Percentiles rank a stretch among this genome's conserved stretches.
Evolutionary conservation across 2,888 invertebrate species (phyloP).

Genomic region (Tanytarsus gracilentus): DNA sequence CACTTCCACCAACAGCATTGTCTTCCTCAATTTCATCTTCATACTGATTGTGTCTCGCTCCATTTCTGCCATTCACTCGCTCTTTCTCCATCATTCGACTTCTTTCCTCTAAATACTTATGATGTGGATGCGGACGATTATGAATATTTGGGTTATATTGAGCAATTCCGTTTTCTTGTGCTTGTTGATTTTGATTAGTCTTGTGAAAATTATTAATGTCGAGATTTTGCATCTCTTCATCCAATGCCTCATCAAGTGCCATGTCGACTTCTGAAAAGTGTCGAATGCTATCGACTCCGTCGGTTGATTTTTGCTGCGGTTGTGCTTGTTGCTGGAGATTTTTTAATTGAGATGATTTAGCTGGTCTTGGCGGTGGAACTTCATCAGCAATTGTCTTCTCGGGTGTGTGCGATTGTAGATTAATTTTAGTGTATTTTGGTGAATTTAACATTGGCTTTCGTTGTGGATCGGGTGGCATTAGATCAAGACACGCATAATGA

Average conservation of each 20-base stretch:
- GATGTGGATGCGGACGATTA: slow-evolving; percentile 19
- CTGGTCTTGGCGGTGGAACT: slow-evolving; percentile 26
- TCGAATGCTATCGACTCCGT: slow-evolving; percentile 31
- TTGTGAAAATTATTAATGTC: slow-evolving; percentile 25
- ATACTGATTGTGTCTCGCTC: slow-evolving; percentile 10
- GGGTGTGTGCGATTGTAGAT: slow-evolving; percentile 31
- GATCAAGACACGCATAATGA: slow-evolving; percentile 31
- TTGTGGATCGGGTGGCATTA: slow-evolving; percentile 26
- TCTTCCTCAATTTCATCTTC: slow-evolving; percentile 28
- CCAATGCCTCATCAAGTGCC: slow-evolving; percentile 19
- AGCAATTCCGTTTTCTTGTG: neutral
- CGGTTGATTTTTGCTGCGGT: neutral
- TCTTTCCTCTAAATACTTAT: slow-evolving; percentile 20
- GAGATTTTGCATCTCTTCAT: slow-evolving; percentile 13
- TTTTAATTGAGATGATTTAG: slow-evolving; percentile 11
- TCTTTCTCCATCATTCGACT: slow-evolving; percentile 6
- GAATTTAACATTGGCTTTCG: slow-evolving; percentile 22
- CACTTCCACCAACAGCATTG: slow-evolving; percentile 18
- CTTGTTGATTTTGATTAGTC: neutral
- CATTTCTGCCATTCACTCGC: neutral
- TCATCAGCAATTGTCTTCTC: slow-evolving; percentile 28
- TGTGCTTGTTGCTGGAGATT: neutral
- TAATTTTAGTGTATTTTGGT: slow-evolving; percentile 29
- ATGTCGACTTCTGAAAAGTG: slow-evolving; percentile 27
- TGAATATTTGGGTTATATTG: slow-evolving; percentile 27